Percentiles rank a stretch among this genome's conserved stretches.
phyloP scores from a whole-genome alignment of 2,113 vertebrate species.

The Malurus melanocephalus region DNA sequence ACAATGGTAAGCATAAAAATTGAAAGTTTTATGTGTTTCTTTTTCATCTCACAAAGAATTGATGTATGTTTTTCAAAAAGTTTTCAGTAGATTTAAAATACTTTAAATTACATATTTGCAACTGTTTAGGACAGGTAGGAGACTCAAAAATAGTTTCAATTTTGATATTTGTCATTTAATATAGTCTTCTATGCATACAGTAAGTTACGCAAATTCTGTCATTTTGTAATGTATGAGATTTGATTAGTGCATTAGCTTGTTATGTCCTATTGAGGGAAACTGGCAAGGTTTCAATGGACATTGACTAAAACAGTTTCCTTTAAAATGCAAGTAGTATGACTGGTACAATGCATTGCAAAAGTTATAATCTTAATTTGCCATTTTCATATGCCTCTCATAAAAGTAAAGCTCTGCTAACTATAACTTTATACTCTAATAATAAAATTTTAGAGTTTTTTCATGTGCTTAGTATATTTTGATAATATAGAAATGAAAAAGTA shows the following conservation, averaged over 20 bases:
- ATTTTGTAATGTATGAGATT: neutral
- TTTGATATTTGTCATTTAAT: neutral
- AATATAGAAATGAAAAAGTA: neutral
- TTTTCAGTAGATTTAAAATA: neutral
- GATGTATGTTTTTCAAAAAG: neutral
- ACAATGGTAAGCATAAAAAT: neutral
- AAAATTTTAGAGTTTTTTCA: neutral
- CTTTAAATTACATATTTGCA: neutral
- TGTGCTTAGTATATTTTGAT: neutral
- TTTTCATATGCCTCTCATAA: neutral
- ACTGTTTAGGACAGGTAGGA: neutral
- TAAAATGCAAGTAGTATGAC: neutral
- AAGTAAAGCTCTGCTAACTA: neutral
- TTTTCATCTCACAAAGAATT: neutral
- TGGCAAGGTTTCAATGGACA: neutral
- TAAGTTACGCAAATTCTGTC: neutral
- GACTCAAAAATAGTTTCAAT: neutral
- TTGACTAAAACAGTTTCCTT: neutral
- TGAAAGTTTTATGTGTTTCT: neutral
- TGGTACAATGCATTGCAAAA: neutral
- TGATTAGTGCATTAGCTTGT: neutral
- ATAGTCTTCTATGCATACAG: neutral
- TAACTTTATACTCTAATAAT: neutral
- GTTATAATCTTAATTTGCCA: neutral
- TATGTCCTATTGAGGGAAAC: neutral